A percentile compares a stretch with the other conserved stretches of the same genome.
phyloP scores from a whole-genome alignment of 1,140 invertebrate genomes.

The Cherax destructor region DNA sequence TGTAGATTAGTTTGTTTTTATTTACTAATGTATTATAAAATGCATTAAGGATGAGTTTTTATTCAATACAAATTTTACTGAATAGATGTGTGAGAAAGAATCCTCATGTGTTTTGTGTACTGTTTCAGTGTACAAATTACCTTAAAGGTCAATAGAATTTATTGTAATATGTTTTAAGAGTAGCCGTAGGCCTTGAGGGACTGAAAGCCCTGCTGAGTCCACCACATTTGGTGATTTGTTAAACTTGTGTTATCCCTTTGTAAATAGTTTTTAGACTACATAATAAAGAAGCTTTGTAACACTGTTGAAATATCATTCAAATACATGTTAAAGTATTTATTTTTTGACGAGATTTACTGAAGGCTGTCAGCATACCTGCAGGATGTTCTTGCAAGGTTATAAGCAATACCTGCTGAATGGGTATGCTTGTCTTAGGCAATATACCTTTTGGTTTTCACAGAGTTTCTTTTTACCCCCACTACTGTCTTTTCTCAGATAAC shows the following conservation, averaged over 20 bases:
- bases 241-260: conserved; percentile 58
- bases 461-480: too few species aligned
- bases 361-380: too few species aligned
- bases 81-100: conserved; percentile 47
- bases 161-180: conserved; percentile 15
- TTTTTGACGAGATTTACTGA: too few species aligned
- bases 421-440: too few species aligned
- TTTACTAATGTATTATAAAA: conserved; percentile 52
- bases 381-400: too few species aligned
- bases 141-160: conserved; percentile 33
- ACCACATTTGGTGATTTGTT: conserved; percentile 32
- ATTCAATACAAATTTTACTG: conserved; percentile 42
- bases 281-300: conserved; percentile 62
- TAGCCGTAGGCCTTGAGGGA: background rate
- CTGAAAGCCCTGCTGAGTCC: background rate
- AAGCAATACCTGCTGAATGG: too few species aligned
- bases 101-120: conserved; percentile 50
- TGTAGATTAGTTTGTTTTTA: conserved; percentile 56
- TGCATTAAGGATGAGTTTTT: conserved; percentile 50
- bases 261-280: conserved; percentile 67
- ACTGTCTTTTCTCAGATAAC: too few species aligned
- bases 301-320: background rate
- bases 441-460: too few species aligned
- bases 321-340: background rate
- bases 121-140: conserved; percentile 62